phyloP scores from a whole-genome alignment of 2,797 vertebrate species.

The Naso thynnoides region DNA sequence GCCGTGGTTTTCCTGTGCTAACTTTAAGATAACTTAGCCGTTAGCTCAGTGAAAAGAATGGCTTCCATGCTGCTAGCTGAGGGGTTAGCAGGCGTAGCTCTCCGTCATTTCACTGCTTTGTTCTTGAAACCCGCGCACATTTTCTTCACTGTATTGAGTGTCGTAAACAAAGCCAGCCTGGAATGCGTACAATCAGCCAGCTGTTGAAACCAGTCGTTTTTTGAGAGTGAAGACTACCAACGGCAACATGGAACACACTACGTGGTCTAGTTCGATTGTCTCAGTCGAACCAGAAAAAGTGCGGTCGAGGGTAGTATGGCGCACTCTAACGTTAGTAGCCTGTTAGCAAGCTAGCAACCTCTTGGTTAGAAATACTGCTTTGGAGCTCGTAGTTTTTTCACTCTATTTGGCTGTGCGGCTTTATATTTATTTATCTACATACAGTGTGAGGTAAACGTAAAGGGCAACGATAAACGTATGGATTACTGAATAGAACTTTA shows the following conservation, averaged over 20 bases:
- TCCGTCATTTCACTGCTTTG: conserved; percentile 52
- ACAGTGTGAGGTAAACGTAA: fast-evolving
- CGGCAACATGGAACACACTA: conserved; percentile 41
- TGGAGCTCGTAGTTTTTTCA: fast-evolving
- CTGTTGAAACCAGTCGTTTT: fast-evolving
- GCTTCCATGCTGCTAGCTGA: conserved; percentile 72
- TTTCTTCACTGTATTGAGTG: fast-evolving
- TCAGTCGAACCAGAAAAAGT: conserved; percentile 78
- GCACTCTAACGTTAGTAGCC: conserved; percentile 55
- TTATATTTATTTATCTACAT: fast-evolving
- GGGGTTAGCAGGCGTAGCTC: conserved; percentile 49
- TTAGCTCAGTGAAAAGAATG: conserved; percentile 69
- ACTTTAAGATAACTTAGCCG: conserved; percentile 58
- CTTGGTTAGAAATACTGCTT: background rate
- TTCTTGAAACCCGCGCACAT: background rate
- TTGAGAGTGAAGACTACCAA: background rate
- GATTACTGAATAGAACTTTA: background rate
- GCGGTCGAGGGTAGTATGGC: conserved; percentile 70
- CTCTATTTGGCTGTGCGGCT: fast-evolving
- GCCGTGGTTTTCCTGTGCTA: conserved; percentile 62
- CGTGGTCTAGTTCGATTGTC: conserved; percentile 58
- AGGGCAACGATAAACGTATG: no score
- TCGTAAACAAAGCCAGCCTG: fast-evolving
- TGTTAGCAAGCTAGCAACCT: conserved; percentile 3
- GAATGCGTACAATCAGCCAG: fast-evolving